Conservation (phyloP, 2,888 invertebrate genomes). For the Morpho achilles region DNA sequence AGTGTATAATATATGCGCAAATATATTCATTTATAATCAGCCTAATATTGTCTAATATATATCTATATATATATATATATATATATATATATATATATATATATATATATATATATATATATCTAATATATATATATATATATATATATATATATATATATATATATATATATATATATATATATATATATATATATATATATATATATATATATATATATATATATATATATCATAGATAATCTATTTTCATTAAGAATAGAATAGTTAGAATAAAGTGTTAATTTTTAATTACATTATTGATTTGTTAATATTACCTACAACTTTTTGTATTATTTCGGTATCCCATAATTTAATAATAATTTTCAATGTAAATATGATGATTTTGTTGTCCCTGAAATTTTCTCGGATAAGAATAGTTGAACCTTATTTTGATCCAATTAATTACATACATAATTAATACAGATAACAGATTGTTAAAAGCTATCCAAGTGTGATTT, state of each 20-base stretch:
- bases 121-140: slow-evolving; percentile 44
- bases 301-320: slow-evolving; percentile 67
- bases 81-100: too few species aligned
- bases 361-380: too few species aligned
- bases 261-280: slow-evolving; percentile 61
- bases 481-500: too few species aligned
- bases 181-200: slow-evolving; percentile 44
- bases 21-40: slow-evolving; percentile 59
- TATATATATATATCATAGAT: slow-evolving; percentile 47
- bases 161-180: slow-evolving; percentile 44
- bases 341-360: neutral
- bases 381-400: too few species aligned
- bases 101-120: too few species aligned
- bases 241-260: slow-evolving; percentile 69
- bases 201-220: slow-evolving; percentile 46
- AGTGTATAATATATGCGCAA: slow-evolving; percentile 62
- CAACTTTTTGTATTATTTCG: slow-evolving; percentile 43
- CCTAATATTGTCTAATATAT: slow-evolving; percentile 54
- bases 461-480: too few species aligned
- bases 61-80: too few species aligned
- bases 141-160: slow-evolving; percentile 46
- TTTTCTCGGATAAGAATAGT: too few species aligned
- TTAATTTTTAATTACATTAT: slow-evolving; percentile 74
- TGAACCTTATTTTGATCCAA: too few species aligned
- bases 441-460: too few species aligned